phyloP scores from a whole-genome alignment of 2,797 vertebrate genomes.

The Galago senegalensis region DNA sequence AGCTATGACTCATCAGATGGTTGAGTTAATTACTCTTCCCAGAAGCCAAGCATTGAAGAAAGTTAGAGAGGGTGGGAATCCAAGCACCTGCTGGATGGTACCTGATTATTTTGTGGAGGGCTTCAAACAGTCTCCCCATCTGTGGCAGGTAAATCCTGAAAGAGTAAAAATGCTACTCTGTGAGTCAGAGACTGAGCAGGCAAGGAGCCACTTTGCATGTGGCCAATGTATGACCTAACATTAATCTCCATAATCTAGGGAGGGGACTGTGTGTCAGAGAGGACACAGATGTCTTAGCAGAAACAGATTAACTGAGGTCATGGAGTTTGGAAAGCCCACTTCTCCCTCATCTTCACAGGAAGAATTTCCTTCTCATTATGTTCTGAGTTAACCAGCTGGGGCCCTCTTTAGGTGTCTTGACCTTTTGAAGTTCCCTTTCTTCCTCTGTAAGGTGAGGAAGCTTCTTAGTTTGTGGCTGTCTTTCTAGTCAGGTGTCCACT shows the following conservation, averaged over 20 bases:
- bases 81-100: background rate
- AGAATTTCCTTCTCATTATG: background rate
- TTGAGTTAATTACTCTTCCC: constrained; percentile 15
- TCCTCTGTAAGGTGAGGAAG: background rate
- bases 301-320: no score
- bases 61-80: background rate
- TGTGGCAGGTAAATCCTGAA: background rate
- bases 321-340: background rate
- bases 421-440: background rate
- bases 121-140: background rate
- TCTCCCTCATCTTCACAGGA: background rate
- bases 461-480: background rate
- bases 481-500: background rate
- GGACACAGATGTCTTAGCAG: background rate
- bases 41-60: background rate
- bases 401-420: background rate
- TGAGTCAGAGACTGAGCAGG: background rate
- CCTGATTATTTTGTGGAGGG: background rate
- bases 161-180: background rate
- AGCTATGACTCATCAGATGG: constrained; percentile 45
- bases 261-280: background rate
- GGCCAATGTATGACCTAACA: no score
- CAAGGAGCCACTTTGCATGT: background rate
- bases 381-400: background rate
- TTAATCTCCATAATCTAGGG: background rate